A percentile compares a stretch with the other conserved stretches of the same genome.
These are phyloP conservation scores for Raja brachyura DNA, from an alignment of 2,113 vertebrate species.

Conservation along the genomic window DNA sequence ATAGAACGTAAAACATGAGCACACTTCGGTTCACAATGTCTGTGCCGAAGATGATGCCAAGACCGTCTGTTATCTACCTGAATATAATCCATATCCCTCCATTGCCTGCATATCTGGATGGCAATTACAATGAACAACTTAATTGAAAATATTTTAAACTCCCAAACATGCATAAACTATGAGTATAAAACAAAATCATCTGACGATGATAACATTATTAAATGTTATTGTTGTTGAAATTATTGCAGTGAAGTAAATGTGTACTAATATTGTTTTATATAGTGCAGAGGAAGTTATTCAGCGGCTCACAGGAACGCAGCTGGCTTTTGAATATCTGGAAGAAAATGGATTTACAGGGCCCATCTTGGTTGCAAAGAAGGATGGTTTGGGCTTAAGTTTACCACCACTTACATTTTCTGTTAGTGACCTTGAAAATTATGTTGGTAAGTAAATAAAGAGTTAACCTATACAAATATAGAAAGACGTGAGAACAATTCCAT, in stretches of 20 bases:
- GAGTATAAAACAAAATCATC: not conserved
- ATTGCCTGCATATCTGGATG: too few species aligned
- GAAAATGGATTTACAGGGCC: constrained; percentile 88
- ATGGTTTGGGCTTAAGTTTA: constrained; percentile 79
- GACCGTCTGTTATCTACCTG: too few species aligned
- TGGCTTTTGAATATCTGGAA: constrained; percentile 81
- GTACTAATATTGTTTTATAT: constrained; percentile 40
- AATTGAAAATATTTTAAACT: not conserved
- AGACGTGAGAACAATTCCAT: not conserved
- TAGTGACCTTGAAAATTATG: constrained; percentile 94
- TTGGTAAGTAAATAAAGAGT: constrained; percentile 62
- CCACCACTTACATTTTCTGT: constrained; percentile 94
- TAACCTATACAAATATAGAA: not conserved
- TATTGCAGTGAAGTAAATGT: not conserved
- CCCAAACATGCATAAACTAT: too few species aligned
- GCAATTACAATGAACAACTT: not conserved
- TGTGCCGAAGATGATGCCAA: too few species aligned
- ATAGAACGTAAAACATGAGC: too few species aligned
- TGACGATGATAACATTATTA: not conserved
- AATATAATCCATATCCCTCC: too few species aligned
- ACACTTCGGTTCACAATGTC: too few species aligned
- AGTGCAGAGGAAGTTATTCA: constrained; percentile 88
- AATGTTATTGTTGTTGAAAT: not conserved
- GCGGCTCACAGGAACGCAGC: constrained; percentile 77
- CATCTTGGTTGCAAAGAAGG: constrained; percentile 89